Conservation (phyloP, 1,140 invertebrate genomes). For the Caenorhabditis inopinata region DNA sequence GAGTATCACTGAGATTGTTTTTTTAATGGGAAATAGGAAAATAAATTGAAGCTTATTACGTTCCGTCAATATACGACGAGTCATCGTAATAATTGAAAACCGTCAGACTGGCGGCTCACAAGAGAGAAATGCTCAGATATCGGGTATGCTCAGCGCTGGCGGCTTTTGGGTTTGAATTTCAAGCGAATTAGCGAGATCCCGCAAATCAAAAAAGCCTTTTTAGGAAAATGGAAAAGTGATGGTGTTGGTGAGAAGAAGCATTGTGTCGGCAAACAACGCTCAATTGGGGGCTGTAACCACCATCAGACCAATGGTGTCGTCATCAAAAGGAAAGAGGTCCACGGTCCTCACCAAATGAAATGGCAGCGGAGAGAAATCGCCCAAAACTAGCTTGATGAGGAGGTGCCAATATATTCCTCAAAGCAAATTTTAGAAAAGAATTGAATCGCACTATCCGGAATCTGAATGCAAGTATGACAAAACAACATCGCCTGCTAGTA, state of each 20-base stretch:
- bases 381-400: neutral
- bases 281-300: neutral
- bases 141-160: neutral
- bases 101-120: neutral
- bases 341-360: neutral
- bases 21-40: neutral
- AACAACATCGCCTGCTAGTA: too few relatives aligned
- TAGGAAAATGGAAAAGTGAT: neutral
- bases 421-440: too few relatives aligned
- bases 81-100: neutral
- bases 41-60: neutral
- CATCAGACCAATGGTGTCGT: constrained; percentile 1
- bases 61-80: neutral
- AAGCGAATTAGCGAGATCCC: constrained; percentile 19
- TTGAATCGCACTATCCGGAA: too few relatives aligned
- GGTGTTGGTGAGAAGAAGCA: neutral
- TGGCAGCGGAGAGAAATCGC: neutral
- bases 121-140: neutral
- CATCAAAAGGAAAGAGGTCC: neutral
- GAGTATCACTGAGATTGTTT: too few relatives aligned
- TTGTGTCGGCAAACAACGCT: constrained; percentile 2
- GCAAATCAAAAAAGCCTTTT: neutral
- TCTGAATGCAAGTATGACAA: too few relatives aligned
- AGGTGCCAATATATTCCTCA: neutral
- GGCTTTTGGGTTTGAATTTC: constrained; percentile 16